phyloP scores from a whole-genome alignment of 2,797 vertebrate genomes.

The Neomorphus geoffroyi region DNA sequence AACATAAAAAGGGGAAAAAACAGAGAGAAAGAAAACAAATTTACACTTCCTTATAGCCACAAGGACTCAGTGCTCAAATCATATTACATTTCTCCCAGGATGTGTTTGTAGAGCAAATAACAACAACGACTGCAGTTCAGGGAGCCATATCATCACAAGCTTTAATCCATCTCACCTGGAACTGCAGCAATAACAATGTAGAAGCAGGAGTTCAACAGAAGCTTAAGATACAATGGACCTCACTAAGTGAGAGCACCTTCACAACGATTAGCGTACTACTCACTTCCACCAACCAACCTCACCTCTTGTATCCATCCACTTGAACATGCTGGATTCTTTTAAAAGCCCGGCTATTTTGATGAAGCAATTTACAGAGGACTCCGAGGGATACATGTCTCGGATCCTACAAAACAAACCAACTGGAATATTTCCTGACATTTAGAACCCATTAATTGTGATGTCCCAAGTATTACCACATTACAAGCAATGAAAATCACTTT shows the following conservation, averaged over 20 bases:
- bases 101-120: neutral
- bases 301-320: neutral
- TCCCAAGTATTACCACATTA: neutral
- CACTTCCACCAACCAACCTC: neutral
- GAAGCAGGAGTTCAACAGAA: neutral
- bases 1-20: fast-evolving
- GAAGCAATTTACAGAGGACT: neutral
- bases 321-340: neutral
- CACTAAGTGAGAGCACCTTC: neutral
- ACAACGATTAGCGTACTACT: neutral
- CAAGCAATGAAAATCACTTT: neutral
- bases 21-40: neutral
- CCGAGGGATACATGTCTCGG: neutral
- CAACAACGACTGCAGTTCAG: neutral
- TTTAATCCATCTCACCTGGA: neutral
- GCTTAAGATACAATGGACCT: neutral
- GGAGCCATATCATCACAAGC: neutral
- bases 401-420: neutral
- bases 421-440: neutral
- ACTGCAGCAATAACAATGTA: neutral
- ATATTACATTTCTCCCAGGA: neutral
- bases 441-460: neutral
- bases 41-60: neutral
- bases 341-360: neutral
- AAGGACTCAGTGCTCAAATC: neutral